phyloP scores from a whole-genome alignment of 2,888 invertebrate species.

The Entomobrya multifasciata region DNA sequence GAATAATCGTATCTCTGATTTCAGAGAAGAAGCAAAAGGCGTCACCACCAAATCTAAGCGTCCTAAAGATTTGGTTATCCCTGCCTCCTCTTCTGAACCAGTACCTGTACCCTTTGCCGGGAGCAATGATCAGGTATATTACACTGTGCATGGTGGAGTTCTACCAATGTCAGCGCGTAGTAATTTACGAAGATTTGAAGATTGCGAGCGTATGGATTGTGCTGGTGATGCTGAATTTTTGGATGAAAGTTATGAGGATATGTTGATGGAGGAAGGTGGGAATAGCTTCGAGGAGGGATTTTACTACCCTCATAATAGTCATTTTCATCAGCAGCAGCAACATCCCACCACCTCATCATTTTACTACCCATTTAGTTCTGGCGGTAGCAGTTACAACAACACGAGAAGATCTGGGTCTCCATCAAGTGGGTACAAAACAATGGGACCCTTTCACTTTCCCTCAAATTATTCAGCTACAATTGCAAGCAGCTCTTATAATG shows the following conservation, averaged over 20 bases:
- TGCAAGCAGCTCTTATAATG: slow-evolving; percentile 51
- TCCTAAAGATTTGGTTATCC: slow-evolving; percentile 44
- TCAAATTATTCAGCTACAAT: slow-evolving; percentile 68
- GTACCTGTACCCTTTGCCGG: background rate
- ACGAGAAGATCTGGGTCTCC: slow-evolving; percentile 72
- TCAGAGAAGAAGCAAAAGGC: background rate
- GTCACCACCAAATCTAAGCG: too few species aligned
- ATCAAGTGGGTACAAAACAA: slow-evolving; percentile 76
- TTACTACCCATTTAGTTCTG: slow-evolving; percentile 56
- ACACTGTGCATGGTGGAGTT: slow-evolving; percentile 69
- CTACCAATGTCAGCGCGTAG: slow-evolving; percentile 3
- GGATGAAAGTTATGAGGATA: slow-evolving; percentile 67
- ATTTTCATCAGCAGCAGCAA: slow-evolving; percentile 9
- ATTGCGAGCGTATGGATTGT: slow-evolving; percentile 41
- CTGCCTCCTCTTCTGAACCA: slow-evolving; percentile 27
- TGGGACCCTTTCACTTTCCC: slow-evolving; percentile 71
- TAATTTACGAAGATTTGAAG: slow-evolving; percentile 44
- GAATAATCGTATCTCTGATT: background rate
- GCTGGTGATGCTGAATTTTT: slow-evolving; percentile 61
- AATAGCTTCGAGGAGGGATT: slow-evolving; percentile 59
- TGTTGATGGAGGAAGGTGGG: slow-evolving; percentile 62
- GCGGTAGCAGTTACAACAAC: slow-evolving; percentile 58
- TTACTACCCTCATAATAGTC: slow-evolving; percentile 20
- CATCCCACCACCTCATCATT: background rate
- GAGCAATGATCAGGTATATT: slow-evolving; percentile 63